phyloP scores from a whole-genome alignment of 2,888 invertebrate species.

The Drosophila limbata region DNA sequence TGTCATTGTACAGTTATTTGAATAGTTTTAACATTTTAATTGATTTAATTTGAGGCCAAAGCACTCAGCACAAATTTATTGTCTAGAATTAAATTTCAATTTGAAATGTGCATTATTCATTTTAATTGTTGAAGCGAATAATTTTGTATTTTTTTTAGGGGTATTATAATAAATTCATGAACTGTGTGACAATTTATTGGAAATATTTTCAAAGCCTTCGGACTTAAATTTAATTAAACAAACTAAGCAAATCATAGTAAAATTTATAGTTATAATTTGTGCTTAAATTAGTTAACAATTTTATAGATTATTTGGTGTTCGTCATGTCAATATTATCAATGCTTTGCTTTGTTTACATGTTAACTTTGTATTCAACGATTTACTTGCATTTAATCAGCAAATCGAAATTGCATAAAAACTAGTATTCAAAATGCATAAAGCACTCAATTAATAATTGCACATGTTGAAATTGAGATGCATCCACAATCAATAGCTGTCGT shows the following conservation, averaged over 20 bases:
- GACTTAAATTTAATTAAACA: background rate
- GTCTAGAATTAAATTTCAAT: constrained; percentile 27
- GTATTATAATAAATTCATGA: background rate
- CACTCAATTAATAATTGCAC: constrained; percentile 39
- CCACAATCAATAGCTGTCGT: constrained; percentile 1
- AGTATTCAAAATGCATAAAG: constrained; percentile 21
- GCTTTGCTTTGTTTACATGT: background rate
- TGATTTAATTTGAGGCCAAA: constrained; percentile 38
- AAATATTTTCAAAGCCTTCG: too few relatives aligned
- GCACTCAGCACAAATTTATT: constrained; percentile 21
- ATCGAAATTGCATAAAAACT: constrained; percentile 8
- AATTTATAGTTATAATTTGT: too few relatives aligned
- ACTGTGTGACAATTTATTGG: background rate
- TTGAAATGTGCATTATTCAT: constrained; percentile 31
- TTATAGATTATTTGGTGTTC: background rate
- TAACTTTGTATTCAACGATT: constrained; percentile 23
- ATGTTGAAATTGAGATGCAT: constrained; percentile 10
- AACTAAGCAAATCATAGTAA: too few relatives aligned
- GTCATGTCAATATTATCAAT: too few relatives aligned
- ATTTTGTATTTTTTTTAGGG: background rate
- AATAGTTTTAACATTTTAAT: constrained; percentile 42
- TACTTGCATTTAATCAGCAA: constrained; percentile 27
- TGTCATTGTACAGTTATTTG: constrained; percentile 19
- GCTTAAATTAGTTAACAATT: too few relatives aligned
- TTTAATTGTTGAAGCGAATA: constrained; percentile 1